Evolutionary conservation across 2,797 vertebrate species (phyloP), one percentile per base, ranked within the genome.

Genomic region (Heterohyrax brucei): DNA sequence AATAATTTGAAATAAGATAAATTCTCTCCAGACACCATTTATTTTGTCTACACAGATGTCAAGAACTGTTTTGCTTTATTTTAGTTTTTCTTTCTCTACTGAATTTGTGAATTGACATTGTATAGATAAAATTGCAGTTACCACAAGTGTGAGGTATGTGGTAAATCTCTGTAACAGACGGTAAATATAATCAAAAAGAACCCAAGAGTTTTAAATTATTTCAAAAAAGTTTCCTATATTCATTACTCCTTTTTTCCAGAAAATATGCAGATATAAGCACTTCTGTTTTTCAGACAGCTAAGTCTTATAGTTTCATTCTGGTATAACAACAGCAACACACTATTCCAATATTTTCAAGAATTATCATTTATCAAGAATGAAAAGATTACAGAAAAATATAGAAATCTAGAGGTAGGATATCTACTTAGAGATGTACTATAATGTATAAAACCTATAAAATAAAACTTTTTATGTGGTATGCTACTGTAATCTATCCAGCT

Each of bases 361-460:
- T 87, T 59, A 53, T 28, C 59, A 50, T 59, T 87, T 86, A 80
- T 75, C 28, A 72, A 85, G 24, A 95, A 73, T 59, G 4, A 46
- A 88, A 61, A 8, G 9, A 79, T 53, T 93, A n/a, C 12, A 91
- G 33, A 87, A 48, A 84, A 87, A 96, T 94, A 83, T 84, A 77
- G 80, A 96, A 91, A 84, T 3, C 50, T n/a, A 80, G 24, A 92
- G 33, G 64, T 5, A 93, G 30, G 50, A 82, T 86, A 10, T 82
- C 53, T 72, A 66, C n/a, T 88, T 83, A 70, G 88, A 94, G 39
- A 39, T 89, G 1, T 48, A 91, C 77, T 91, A 91, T 77, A 64
- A 64, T 75, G 73, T 53, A 68, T 80, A 76, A 80, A 97, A 86
- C 7, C 28, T 94, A 82, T 26, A 77, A 81, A 72, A 53, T 53